Conservation (phyloP, 1,140 invertebrate species). For the Octopus bimaculoides region DNA sequence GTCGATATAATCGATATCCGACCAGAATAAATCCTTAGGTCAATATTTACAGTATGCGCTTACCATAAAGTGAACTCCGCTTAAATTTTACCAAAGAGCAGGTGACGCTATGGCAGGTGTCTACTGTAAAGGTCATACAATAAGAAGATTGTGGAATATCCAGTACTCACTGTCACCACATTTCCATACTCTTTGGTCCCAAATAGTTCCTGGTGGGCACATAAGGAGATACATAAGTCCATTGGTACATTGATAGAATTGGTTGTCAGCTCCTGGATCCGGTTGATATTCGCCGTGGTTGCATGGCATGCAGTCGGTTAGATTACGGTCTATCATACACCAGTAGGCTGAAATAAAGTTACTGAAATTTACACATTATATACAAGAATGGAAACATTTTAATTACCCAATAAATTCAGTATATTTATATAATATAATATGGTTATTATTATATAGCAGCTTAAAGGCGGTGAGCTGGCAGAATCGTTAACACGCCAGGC, state of each 20-base stretch:
- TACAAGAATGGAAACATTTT: too few species aligned
- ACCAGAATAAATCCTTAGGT: too few species aligned
- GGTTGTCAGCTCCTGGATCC: neutral
- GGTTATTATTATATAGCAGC: too few species aligned
- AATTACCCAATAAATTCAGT: too few species aligned
- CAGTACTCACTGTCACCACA: neutral
- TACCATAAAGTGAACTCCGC: too few species aligned
- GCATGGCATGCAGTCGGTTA: neutral
- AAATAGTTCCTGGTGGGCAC: neutral
- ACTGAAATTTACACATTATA: too few species aligned
- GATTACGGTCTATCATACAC: constrained; percentile 1
- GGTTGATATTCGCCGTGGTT: neutral
- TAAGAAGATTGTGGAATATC: neutral
- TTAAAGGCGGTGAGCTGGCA: too few species aligned
- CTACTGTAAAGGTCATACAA: neutral
- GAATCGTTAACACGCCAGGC: too few species aligned
- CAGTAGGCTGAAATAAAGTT: neutral
- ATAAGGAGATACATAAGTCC: neutral
- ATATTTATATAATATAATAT: too few species aligned
- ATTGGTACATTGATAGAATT: neutral
- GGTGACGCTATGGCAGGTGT: neutral
- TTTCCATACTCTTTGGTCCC: neutral
- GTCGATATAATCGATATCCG: too few species aligned
- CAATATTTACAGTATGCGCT: too few species aligned
- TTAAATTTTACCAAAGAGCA: too few species aligned